Evolutionary conservation across 2,888 invertebrate genomes (phyloP), one percentile per base, ranked within the genome.

Genomic region (Xestia c-nigrum): DNA sequence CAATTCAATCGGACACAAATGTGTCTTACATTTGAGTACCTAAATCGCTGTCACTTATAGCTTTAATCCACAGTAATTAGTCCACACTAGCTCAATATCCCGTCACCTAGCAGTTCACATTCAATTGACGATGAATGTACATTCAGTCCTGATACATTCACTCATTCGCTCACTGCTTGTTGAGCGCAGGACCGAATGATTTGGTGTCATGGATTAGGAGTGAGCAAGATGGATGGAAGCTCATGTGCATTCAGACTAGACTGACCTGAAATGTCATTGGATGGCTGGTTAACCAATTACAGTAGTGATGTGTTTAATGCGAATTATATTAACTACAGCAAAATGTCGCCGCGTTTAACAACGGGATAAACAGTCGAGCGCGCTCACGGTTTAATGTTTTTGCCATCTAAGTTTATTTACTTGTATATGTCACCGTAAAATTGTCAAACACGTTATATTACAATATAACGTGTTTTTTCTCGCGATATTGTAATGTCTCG

Each of bases 111-210:
- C 57, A 46, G 59, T 71, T 78, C 74, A 59, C 74, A 82, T 81
- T 81, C 85, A 80, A 82, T 82, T 81, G 87, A 72, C 80, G 65
- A 78, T 76, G 83, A 86, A 81, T 81, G 79, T 81, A 65, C 65
- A 77, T 79, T 72, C 73, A 74, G 61, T 50, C 59, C 57, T 38
- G 61, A 82, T 72, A 67, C 63, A 85, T 75, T 83, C 85, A 84
- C 80, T 81, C 67, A 72, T 80, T 77, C 80, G 40, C 55, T 70
- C 64, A 74, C 47, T 79, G 65, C 21, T 75, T 46, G 65, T 63
- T 70, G 85, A 74, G 85, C n/a, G 40, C 24, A 61, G 50, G 57
- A 77, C 65, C 73, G 83, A 86, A 86, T 86, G 83, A 86, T 84
- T 83, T 61, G 72, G 63, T 81, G 65, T 75, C 72, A 76, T 3